Evolutionary conservation across 2,113 vertebrate species (phyloP).

Genomic region (Rhea pennata): DNA sequence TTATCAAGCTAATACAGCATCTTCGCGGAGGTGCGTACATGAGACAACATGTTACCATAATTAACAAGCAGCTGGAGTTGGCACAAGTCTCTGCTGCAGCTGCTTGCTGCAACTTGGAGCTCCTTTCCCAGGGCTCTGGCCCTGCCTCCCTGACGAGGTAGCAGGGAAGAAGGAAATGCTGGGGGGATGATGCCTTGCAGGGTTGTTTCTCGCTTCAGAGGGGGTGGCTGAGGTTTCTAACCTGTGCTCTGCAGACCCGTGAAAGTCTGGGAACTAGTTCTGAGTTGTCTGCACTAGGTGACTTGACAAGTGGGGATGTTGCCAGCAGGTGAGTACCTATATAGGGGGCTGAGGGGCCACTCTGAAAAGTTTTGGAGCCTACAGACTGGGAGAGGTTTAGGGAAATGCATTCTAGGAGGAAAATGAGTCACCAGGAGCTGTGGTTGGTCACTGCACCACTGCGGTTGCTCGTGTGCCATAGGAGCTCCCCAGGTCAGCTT

Average conservation of each 20-base stretch:
- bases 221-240: not conserved
- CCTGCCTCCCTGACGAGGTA: not conserved
- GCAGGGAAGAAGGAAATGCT: not conserved
- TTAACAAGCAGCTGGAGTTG: slow-evolving; percentile 59
- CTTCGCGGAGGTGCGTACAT: slow-evolving; percentile 54
- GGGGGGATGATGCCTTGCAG: not conserved
- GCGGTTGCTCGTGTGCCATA: not conserved
- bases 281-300: not conserved
- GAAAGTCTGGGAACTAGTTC: not conserved
- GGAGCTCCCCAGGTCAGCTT: not conserved
- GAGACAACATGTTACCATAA: slow-evolving; percentile 62
- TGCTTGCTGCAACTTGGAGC: slow-evolving; percentile 22
- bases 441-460: not conserved
- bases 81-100: slow-evolving; percentile 23
- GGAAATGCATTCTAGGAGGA: not conserved
- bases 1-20: slow-evolving; percentile 46
- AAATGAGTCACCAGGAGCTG: accelerated
- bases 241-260: accelerated
- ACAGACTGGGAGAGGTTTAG: accelerated
- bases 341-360: accelerated
- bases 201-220: not conserved
- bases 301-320: accelerated
- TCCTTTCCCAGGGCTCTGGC: slow-evolving; percentile 39
- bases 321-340: not conserved
- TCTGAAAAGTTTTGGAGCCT: not conserved